phyloP scores from a whole-genome alignment of 2,888 invertebrate species.

The Diaprepes abbreviatus region DNA sequence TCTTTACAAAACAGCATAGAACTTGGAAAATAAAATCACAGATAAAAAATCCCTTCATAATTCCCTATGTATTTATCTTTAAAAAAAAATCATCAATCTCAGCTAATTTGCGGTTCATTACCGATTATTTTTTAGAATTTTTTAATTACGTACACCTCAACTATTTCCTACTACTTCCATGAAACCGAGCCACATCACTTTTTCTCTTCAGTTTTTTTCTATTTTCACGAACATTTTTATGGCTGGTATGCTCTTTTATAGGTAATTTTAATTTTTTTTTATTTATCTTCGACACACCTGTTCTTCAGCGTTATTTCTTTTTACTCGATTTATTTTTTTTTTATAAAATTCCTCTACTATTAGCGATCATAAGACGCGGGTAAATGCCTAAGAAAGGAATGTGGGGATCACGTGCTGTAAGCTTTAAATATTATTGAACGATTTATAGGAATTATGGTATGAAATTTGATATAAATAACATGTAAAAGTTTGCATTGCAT shows the following conservation, averaged over 20 bases:
- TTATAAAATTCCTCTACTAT: constrained; percentile 32
- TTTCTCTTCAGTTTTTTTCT: constrained; percentile 4
- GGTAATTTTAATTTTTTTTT: background rate
- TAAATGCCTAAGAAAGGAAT: constrained; percentile 33
- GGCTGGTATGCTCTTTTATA: background rate
- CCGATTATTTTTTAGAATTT: background rate
- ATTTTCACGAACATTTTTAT: constrained; percentile 11
- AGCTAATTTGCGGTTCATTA: no score
- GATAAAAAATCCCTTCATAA: no score
- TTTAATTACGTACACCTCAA: background rate
- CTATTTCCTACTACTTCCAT: background rate
- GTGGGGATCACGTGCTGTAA: constrained; percentile 35
- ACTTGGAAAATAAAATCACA: no score
- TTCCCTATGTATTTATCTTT: no score
- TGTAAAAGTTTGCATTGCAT: no score
- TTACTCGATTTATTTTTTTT: constrained; percentile 29
- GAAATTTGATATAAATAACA: no score
- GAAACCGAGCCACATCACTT: background rate
- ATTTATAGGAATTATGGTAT: no score
- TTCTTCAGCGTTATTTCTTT: constrained; percentile 5
- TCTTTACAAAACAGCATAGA: no score
- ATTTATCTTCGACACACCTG: constrained; percentile 26
- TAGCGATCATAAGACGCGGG: constrained; percentile 33
- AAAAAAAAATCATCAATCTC: no score
- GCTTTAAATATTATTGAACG: background rate